phyloP scores from a whole-genome alignment of 1,140 invertebrate genomes.

The Elysia chlorotica region DNA sequence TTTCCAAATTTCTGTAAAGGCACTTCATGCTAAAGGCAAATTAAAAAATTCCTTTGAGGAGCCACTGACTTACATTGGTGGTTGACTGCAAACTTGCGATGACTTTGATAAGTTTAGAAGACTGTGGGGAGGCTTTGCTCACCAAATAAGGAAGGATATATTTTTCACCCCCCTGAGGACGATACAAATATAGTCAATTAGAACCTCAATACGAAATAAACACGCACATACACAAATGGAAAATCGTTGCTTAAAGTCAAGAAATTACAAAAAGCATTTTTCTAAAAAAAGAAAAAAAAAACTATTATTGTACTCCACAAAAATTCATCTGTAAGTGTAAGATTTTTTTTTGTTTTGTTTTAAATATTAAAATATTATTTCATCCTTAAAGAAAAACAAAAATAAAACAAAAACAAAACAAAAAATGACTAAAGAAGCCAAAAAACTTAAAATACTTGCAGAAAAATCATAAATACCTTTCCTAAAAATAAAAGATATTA shows the following conservation, averaged over 20 bases:
- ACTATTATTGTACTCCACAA: background rate
- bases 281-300: background rate
- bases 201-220: background rate
- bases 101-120: conserved; percentile 52
- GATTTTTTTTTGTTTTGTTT: no score
- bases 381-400: no score
- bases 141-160: conserved; percentile 58
- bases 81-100: conserved; percentile 38
- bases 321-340: background rate
- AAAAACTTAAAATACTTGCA: no score
- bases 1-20: no score
- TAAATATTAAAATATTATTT: no score
- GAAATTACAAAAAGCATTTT: no score
- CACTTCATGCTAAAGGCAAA: no score
- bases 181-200: conserved; percentile 6
- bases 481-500: no score
- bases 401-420: no score
- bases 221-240: background rate
- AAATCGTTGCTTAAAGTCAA: background rate
- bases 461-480: no score
- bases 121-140: conserved; percentile 49
- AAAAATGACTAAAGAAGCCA: no score
- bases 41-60: no score
- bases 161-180: conserved; percentile 47
- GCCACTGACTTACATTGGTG: conserved; percentile 18